Conservation (phyloP, 2,113 vertebrate species). For the Nymphicus hollandicus region DNA sequence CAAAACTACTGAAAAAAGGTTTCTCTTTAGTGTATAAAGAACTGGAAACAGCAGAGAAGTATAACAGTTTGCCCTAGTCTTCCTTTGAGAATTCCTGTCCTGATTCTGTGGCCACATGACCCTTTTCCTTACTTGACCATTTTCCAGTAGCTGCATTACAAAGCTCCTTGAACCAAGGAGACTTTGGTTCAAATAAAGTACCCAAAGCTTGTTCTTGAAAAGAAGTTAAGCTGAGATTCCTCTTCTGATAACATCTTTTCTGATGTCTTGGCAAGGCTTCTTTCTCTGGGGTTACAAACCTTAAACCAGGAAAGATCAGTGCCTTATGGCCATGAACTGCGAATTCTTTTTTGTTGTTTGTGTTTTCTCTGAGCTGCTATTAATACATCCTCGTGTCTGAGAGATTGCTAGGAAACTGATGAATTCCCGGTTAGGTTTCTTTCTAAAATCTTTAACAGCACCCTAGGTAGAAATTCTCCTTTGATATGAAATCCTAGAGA, state of each 20-base stretch:
- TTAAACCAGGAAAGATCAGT: conserved; percentile 23
- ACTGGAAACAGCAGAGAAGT: not conserved
- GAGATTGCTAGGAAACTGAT: not conserved
- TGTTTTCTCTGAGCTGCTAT: not conserved
- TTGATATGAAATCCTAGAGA: conserved; percentile 58
- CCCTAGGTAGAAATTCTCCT: conserved; percentile 10
- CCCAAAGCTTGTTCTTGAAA: not conserved
- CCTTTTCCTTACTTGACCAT: not conserved
- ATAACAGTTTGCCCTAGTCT: not conserved
- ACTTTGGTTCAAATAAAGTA: not conserved
- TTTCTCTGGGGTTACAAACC: not conserved
- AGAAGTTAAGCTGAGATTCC: conserved; percentile 23
- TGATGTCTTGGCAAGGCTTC: not conserved
- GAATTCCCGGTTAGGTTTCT: not conserved
- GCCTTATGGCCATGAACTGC: not conserved
- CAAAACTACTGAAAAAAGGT: not conserved
- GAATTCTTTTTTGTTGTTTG: not conserved
- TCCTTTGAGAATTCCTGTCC: conserved; percentile 12
- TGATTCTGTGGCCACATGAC: not conserved
- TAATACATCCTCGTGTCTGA: not conserved
- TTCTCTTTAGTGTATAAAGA: not conserved
- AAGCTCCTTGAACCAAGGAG: not conserved
- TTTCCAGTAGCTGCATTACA: conserved; percentile 34
- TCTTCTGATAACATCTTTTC: conserved; percentile 27
- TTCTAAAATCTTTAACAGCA: conserved; percentile 27